A percentile compares a stretch with the other conserved stretches of the same genome.
Evolutionary conservation across 2,797 vertebrate species (phyloP).

Genomic region (Xenopus petersii): DNA sequence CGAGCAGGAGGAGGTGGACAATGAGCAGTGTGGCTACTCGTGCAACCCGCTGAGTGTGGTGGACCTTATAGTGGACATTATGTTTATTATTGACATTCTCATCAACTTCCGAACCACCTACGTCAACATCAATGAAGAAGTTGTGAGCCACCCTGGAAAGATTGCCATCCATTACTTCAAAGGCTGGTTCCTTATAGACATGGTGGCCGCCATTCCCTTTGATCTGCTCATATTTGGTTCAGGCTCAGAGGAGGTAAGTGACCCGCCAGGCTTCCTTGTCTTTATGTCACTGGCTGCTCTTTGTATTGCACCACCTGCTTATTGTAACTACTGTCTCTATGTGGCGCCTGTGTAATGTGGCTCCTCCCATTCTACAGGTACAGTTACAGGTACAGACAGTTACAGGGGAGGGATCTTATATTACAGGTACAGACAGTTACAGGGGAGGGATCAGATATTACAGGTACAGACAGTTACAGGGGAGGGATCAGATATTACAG

Average conservation of each 20-base stretch:
- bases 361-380: no score
- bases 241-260: conserved; percentile 82
- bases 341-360: not conserved
- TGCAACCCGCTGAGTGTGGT: conserved; percentile 92
- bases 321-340: not conserved
- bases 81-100: conserved; percentile 97
- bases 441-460: no score
- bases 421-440: no score
- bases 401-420: no score
- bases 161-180: conserved; percentile 98
- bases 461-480: no score
- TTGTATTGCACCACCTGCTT: not conserved
- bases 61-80: conserved; percentile 95
- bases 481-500: no score
- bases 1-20: conserved; percentile 63
- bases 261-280: not conserved
- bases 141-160: conserved; percentile 89
- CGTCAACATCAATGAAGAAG: conserved; percentile 90
- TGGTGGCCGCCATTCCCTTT: conserved; percentile 96
- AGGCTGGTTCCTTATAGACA: conserved; percentile 98
- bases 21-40: conserved; percentile 74
- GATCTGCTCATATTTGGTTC: conserved; percentile 93
- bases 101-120: conserved; percentile 98
- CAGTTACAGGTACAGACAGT: no score
- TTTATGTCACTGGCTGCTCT: conserved; percentile 10